Conservation (phyloP, 2,888 invertebrate species). For the Drosophila eohydei region DNA sequence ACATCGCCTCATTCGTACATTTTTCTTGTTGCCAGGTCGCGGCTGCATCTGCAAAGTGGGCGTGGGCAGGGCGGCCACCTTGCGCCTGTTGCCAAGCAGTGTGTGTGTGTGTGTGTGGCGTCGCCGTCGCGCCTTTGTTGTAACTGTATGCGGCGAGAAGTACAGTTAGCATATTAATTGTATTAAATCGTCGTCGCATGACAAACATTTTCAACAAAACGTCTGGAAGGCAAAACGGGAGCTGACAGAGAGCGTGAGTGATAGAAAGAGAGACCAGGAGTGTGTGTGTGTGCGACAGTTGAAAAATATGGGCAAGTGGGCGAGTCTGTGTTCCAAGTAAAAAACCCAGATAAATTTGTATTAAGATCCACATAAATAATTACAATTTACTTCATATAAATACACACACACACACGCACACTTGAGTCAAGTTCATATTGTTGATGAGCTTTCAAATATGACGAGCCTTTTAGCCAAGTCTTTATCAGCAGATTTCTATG, state of each 20-base stretch:
- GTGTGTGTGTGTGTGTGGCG: constrained; percentile 34
- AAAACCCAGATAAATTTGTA: constrained; percentile 9
- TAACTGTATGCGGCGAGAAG: constrained; percentile 69
- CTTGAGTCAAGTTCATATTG: constrained; percentile 2
- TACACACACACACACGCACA: background rate
- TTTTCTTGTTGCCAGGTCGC: constrained; percentile 42
- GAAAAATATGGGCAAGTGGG: constrained; percentile 64
- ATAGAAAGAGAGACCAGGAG: background rate
- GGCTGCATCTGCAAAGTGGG: constrained; percentile 21
- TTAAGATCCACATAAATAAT: background rate
- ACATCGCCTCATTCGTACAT: constrained; percentile 82
- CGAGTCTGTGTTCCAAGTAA: constrained; percentile 26
- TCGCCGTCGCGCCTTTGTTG: constrained; percentile 62
- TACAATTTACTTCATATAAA: background rate
- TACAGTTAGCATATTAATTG: constrained; percentile 81
- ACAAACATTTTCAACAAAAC: constrained; percentile 48
- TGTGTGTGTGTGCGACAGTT: constrained; percentile 7
- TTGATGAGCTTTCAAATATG: constrained; percentile 21
- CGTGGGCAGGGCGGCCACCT: constrained; percentile 54
- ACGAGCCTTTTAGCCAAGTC: constrained; percentile 58
- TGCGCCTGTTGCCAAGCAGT: constrained; percentile 69
- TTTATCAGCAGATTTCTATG: constrained; percentile 49
- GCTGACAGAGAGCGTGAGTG: background rate
- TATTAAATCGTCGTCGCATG: constrained; percentile 73
- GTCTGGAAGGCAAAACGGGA: constrained; percentile 23